Evolutionary conservation across 1,140 invertebrate species (phyloP), one percentile per base, ranked within the genome.

Genomic region (Drosophila fuyamai): DNA sequence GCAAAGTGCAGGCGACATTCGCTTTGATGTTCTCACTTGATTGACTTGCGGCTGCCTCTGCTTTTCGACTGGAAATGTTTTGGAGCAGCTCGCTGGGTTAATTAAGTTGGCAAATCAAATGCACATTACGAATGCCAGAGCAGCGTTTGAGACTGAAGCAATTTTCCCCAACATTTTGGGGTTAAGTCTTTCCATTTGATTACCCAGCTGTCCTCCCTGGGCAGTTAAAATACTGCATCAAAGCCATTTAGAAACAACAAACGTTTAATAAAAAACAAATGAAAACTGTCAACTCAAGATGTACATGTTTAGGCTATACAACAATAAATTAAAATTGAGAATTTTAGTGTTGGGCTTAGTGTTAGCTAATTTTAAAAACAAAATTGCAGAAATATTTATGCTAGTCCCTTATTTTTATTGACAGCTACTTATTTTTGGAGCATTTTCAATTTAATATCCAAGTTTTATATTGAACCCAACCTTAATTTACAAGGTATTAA

Each of bases 1-100:
- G 36, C 40, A 61, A 83, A 61, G 44, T 75, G 60, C 79, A 79
- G 79, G 65, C 74, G 83, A 86, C 82, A 88, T 75, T 82, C 63
- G 74, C 83, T 86, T 86, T 86, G 83, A 88, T 88, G 82, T 86
- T 88, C 54, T 57, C 63, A 77, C 66, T 88, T 85, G 83, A 85
- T 85, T 88, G 83, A 82, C 79, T 88, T 86, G 68, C 61, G 79
- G 59, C 57, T 29, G 23, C 10, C 36, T 16, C 44, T 43, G 43
- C 36, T 35, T 43, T 43, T 71, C 51, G 41, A 32, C 29, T 57
- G 16, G 51, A 43, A 53, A 38, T 70, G 65, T 41, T 51, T 57
- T 10, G n/a, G 18, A 29, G 5, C 43, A 16, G 2, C 9, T 32
- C 60, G 59, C 35, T 38, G 51, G 65, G 51, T 71, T 71, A 71